Conservation (phyloP, 1,140 invertebrate genomes). For the Dinoponera quadriceps region DNA sequence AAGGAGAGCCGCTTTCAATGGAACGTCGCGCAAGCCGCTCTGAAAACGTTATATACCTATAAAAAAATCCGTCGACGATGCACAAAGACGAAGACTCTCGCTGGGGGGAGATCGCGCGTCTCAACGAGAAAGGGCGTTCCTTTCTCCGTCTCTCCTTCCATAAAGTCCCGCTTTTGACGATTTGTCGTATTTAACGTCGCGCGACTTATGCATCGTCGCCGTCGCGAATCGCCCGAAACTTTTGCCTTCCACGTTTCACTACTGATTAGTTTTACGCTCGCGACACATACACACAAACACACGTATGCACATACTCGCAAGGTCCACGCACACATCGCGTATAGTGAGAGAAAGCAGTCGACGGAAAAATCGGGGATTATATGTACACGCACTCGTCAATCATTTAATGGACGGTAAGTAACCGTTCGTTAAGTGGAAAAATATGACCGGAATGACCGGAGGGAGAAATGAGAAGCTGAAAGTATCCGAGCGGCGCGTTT, state of each 20-base stretch:
- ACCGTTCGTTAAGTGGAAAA: conserved; percentile 14
- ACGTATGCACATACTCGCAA: too few species aligned
- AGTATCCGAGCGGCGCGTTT: conserved; percentile 34
- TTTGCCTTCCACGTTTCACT: conserved; percentile 1
- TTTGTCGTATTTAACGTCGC: conserved; percentile 26
- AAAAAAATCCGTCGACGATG: conserved; percentile 64
- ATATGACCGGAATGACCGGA: conserved; percentile 16
- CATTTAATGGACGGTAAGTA: conserved; percentile 21
- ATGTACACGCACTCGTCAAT: conserved; percentile 19
- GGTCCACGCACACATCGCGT: too few species aligned
- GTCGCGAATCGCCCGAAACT: not conserved
- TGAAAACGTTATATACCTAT: conserved; percentile 70
- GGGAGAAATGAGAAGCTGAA: conserved; percentile 48
- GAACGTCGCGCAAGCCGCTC: conserved; percentile 47
- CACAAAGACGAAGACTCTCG: conserved; percentile 20
- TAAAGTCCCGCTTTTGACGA: conserved; percentile 52
- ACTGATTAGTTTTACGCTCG: conserved; percentile 30
- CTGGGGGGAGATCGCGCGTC: conserved; percentile 39
- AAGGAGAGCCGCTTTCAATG: conserved; percentile 72
- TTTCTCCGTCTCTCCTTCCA: conserved; percentile 1
- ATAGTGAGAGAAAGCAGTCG: not conserved
- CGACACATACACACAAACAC: too few species aligned
- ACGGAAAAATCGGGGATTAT: not conserved
- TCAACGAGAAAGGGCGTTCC: conserved; percentile 5
- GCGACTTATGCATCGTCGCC: not conserved